Percentiles rank a stretch among this genome's conserved stretches.
Conservation (phyloP, 2,888 invertebrate genomes). For the Pycnomerus fuliginosus region DNA sequence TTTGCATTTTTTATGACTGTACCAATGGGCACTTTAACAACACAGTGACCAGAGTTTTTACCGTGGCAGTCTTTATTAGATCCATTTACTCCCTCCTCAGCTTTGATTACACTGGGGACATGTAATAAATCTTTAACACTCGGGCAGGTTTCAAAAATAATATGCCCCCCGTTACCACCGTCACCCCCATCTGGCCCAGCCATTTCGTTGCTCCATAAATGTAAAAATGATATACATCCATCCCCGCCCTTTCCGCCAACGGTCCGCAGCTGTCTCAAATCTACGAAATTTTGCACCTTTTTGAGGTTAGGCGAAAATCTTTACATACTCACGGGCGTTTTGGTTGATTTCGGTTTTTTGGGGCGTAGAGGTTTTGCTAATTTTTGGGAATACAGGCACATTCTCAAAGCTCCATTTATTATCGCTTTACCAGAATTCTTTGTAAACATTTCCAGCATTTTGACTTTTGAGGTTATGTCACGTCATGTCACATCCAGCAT, state of each 20-base stretch:
- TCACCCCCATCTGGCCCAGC: conserved; percentile 97
- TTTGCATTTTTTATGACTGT: conserved; percentile 64
- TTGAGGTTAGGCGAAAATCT: conserved; percentile 5
- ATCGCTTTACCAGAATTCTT: too few relatives aligned
- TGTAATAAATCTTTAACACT: conserved; percentile 71
- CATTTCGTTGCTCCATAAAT: conserved; percentile 77
- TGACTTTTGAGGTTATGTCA: too few relatives aligned
- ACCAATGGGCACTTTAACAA: conserved; percentile 80
- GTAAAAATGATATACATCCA: conserved; percentile 86
- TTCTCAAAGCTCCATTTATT: too few relatives aligned
- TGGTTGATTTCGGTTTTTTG: conserved; percentile 53
- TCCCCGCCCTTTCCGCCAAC: conserved; percentile 90
- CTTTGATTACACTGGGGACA: conserved; percentile 61
- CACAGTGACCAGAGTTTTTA: conserved; percentile 70
- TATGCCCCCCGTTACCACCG: conserved; percentile 94
- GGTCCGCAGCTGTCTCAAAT: conserved; percentile 65
- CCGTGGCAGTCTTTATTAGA: conserved; percentile 76
- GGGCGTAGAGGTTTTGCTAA: conserved; percentile 51
- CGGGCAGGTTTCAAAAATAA: conserved; percentile 75
- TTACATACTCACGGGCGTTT: conserved; percentile 49
- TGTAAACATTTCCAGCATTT: too few relatives aligned
- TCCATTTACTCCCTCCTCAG: conserved; percentile 73
- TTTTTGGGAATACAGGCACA: conserved; percentile 39
- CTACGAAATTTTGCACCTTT: conserved; percentile 62
- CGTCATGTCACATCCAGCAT: too few relatives aligned